phyloP scores from a whole-genome alignment of 2,888 invertebrate genomes.

The Trichopria drosophilae region DNA sequence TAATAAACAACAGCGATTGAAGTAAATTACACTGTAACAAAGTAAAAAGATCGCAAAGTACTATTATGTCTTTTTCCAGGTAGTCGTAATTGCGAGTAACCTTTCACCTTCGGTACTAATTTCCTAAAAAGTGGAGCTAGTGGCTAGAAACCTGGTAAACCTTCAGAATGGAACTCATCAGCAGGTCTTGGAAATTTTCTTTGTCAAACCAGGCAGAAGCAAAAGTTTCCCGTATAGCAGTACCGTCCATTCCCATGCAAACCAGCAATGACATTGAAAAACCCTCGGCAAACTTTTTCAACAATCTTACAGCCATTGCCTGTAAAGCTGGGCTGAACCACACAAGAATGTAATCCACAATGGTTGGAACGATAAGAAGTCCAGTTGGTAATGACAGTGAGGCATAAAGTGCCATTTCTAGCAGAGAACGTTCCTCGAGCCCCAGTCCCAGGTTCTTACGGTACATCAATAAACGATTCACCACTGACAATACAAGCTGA shows the following conservation, averaged over 20 bases:
- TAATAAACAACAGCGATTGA: no score
- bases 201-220: no score
- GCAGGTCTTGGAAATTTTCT: conserved; percentile 54
- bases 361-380: conserved; percentile 60
- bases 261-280: conserved; percentile 65
- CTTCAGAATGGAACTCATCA: conserved; percentile 54
- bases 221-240: conserved; percentile 64
- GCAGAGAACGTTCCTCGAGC: conserved; percentile 49
- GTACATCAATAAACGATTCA: conserved; percentile 55
- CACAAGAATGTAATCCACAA: conserved; percentile 64
- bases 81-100: no score
- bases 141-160: no score
- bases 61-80: no score
- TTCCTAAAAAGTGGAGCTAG: no score
- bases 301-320: conserved; percentile 62
- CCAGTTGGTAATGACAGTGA: conserved; percentile 55
- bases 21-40: no score
- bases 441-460: conserved; percentile 51
- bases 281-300: conserved; percentile 63
- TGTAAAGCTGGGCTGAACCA: conserved; percentile 64
- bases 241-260: conserved; percentile 65
- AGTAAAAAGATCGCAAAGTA: no score
- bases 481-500: conserved; percentile 54
- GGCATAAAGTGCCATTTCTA: conserved; percentile 56
- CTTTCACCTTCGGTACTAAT: no score